These are phyloP conservation scores for Drosophila pruinosa DNA, from an alignment of 1,140 invertebrate genomes.

Conservation along the genomic window DNA sequence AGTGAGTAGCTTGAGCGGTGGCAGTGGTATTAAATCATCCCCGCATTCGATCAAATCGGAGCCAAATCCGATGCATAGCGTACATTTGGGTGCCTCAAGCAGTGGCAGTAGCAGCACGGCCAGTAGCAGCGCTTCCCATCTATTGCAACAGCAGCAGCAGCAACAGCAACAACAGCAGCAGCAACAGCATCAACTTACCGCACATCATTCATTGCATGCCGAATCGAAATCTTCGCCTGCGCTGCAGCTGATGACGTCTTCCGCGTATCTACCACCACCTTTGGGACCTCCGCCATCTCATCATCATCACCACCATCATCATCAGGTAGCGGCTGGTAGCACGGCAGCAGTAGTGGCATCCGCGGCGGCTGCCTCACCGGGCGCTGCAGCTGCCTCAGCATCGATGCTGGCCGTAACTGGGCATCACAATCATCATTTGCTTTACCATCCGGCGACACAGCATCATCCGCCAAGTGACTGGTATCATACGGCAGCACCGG, in stretches of 20 bases:
- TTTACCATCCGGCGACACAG: conserved; percentile 80
- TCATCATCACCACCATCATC: conserved; percentile 69
- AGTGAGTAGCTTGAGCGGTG: conserved; percentile 83
- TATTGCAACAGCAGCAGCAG: conserved; percentile 65
- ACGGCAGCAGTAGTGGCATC: conserved; percentile 45
- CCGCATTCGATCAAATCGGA: conserved; percentile 81
- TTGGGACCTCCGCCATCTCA: conserved; percentile 76
- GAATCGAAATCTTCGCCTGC: conserved; percentile 69
- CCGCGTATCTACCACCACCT: conserved; percentile 76
- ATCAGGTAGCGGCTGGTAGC: conserved; percentile 45
- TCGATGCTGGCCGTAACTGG: conserved; percentile 66
- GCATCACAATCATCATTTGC: conserved; percentile 81
- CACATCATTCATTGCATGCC: conserved; percentile 38
- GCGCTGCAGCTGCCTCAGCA: conserved; percentile 56
- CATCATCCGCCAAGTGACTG: conserved; percentile 79
- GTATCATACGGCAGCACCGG: conserved; percentile 83
- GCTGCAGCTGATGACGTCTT: conserved; percentile 71
- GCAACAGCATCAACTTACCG: conserved; percentile 29
- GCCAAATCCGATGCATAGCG: conserved; percentile 73
- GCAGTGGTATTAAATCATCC: conserved; percentile 78
- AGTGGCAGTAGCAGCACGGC: conserved; percentile 81
- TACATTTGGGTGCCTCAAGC: conserved; percentile 76
- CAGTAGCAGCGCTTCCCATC: conserved; percentile 67
- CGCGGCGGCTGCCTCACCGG: conserved; percentile 53
- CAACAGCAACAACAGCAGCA: conserved; percentile 58